Conservation (phyloP, 2,797 vertebrate genomes). For the Crocodylus rhombifer region DNA sequence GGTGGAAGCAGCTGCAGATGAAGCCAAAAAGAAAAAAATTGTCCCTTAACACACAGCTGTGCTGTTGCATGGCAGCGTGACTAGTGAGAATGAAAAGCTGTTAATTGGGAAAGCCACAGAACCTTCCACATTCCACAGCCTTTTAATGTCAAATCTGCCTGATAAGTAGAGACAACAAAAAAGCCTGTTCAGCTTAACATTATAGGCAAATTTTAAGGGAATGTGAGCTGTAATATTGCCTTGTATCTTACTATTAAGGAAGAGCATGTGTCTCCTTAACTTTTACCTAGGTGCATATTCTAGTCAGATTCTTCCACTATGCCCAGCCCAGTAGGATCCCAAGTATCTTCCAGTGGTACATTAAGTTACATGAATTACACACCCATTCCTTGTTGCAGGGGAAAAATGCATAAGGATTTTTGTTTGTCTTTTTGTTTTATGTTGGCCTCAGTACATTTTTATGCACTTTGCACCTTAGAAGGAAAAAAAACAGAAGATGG, state of each 20-base stretch:
- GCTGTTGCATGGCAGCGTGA: not conserved
- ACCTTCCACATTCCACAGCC: not conserved
- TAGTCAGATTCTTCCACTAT: not conserved
- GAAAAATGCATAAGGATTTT: not conserved
- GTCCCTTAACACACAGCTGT: not conserved
- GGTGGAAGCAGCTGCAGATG: not conserved
- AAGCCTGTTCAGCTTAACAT: not conserved
- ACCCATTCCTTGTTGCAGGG: not conserved
- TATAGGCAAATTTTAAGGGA: not conserved
- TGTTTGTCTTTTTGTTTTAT: not conserved
- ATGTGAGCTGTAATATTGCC: rapidly evolving
- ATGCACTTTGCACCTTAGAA: not conserved
- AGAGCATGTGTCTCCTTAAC: rapidly evolving
- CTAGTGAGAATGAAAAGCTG: not conserved
- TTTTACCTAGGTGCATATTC: rapidly evolving
- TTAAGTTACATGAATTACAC: not conserved
- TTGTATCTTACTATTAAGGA: not conserved
- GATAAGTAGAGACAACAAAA: not conserved
- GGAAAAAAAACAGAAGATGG: not conserved
- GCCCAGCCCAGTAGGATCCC: rapidly evolving
- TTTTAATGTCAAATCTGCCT: not conserved
- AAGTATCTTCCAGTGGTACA: not conserved
- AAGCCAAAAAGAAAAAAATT: not conserved
- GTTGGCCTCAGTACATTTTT: not conserved
- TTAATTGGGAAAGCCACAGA: not conserved